These are phyloP conservation scores for Amblyopsis rosae DNA, from an alignment of 2,113 vertebrate genomes.

Conservation along the genomic window DNA sequence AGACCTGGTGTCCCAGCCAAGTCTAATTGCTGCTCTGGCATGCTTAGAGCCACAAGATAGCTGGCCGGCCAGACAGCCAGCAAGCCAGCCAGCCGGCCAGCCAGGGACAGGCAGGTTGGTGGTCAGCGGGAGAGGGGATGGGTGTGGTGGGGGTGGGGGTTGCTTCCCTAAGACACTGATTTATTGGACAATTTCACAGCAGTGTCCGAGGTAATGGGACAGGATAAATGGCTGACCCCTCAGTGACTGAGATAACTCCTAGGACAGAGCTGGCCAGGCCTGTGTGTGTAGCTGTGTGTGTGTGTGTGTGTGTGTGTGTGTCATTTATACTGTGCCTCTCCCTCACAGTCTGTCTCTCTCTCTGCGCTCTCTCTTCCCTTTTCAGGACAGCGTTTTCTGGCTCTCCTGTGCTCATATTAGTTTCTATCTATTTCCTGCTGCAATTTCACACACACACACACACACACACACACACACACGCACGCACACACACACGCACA, in stretches of 20 bases:
- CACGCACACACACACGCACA: neutral
- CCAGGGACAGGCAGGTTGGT: constrained; percentile 31
- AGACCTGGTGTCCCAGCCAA: constrained; percentile 9
- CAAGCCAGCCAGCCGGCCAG: constrained; percentile 18
- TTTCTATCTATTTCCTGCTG: no score
- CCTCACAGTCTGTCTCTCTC: constrained; percentile 4
- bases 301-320: constrained; percentile 29
- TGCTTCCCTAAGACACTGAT: constrained; percentile 73
- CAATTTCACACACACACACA: neutral
- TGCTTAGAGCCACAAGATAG: constrained; percentile 22
- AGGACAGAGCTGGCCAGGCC: constrained; percentile 42
- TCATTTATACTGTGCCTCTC: constrained; percentile 23
- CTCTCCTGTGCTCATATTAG: no score
- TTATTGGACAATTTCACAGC: constrained; percentile 82
- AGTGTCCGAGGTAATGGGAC: constrained; percentile 78
- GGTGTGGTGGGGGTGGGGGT: constrained; percentile 42
- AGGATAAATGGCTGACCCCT: constrained; percentile 79
- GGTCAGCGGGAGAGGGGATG: neutral
- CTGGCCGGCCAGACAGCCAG: constrained; percentile 6
- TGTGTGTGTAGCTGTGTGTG: constrained; percentile 22
- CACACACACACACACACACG: constrained; percentile 4
- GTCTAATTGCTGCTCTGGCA: constrained; percentile 50
- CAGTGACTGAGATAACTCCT: constrained; percentile 67
- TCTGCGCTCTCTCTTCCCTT: neutral
- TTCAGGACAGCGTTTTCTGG: no score